phyloP scores from a whole-genome alignment of 2,888 invertebrate genomes.

The Himalopsyche japonica region DNA sequence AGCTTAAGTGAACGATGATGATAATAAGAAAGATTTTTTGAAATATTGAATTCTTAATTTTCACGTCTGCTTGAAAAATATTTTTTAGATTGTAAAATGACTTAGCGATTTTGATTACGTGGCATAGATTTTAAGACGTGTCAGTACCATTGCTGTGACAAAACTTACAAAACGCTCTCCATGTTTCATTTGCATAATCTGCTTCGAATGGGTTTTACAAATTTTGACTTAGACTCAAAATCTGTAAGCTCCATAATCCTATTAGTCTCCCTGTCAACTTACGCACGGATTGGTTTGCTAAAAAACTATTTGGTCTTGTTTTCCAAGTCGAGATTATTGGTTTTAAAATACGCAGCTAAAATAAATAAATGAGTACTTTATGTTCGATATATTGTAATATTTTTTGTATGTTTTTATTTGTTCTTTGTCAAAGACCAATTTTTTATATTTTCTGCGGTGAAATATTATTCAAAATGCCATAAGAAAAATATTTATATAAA shows the following conservation, averaged over 20 bases:
- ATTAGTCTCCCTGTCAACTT: neutral
- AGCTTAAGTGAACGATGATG: no score
- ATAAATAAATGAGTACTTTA: no score
- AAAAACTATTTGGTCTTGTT: neutral
- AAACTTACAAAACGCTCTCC: neutral
- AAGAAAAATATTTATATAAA: no score
- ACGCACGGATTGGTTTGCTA: neutral
- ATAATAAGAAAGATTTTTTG: no score
- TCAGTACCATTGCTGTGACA: neutral
- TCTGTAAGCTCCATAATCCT: neutral
- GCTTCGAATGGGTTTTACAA: neutral
- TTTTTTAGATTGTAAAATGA: neutral
- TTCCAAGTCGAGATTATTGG: neutral
- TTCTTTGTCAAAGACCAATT: no score
- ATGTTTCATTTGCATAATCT: slow-evolving; percentile 6
- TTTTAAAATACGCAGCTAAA: neutral
- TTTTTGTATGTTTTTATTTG: no score
- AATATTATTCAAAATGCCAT: no score
- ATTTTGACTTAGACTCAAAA: neutral
- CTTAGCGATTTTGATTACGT: neutral
- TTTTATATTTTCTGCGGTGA: no score
- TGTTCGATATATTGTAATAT: no score
- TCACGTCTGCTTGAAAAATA: no score
- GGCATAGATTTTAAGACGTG: neutral
- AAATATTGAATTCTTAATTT: no score